A percentile compares a stretch with the other conserved stretches of the same genome.
phyloP scores from a whole-genome alignment of 2,113 vertebrate species.

The Azemiops feae region DNA sequence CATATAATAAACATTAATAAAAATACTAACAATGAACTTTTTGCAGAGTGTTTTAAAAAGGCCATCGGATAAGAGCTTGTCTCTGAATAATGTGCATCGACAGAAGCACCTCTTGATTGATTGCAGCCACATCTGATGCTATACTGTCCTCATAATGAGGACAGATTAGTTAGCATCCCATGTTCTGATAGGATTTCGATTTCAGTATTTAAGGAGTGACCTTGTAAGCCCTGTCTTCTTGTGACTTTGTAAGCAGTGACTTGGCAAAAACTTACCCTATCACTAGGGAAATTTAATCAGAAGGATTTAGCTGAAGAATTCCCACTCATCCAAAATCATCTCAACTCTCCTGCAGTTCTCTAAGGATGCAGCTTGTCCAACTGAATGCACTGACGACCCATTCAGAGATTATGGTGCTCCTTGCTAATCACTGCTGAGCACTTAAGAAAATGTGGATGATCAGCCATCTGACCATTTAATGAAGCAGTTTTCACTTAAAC shows the following conservation, averaged over 20 bases:
- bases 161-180: not conserved
- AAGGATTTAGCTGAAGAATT: not conserved
- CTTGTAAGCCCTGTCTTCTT: not conserved
- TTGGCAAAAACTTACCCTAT: not conserved
- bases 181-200: not conserved
- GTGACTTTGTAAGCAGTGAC: not conserved
- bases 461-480: not conserved
- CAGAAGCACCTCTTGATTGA: not conserved
- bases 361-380: not conserved
- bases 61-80: not conserved
- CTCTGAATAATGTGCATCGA: not conserved
- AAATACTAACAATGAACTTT: not conserved
- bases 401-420: not conserved
- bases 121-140: not conserved
- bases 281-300: not conserved
- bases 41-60: not conserved
- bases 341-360: not conserved
- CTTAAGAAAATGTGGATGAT: not conserved
- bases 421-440: not conserved
- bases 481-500: not conserved
- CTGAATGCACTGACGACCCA: not conserved
- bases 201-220: not conserved
- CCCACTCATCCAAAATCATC: not conserved
- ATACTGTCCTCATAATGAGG: not conserved
- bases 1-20: not conserved